These are phyloP conservation scores for Chaetoderma sp. DNA, from an alignment of 2,888 invertebrate genomes.

Conservation along the genomic window DNA sequence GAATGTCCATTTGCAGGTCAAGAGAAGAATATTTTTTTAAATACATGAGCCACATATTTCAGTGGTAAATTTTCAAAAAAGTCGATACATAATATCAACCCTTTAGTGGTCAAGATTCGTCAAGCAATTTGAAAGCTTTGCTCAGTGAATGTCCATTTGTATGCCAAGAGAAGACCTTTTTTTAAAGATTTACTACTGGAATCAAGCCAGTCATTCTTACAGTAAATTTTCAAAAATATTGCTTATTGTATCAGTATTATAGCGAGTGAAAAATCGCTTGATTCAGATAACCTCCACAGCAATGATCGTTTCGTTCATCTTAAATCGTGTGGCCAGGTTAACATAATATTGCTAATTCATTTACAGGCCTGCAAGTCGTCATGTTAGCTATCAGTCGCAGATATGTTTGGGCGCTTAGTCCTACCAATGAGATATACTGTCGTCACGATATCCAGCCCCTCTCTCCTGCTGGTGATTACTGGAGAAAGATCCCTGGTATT, in stretches of 20 bases:
- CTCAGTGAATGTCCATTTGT: too few species aligned
- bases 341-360: background rate
- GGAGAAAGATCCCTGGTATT: conserved; percentile 65
- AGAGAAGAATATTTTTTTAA: too few species aligned
- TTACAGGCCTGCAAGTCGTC: conserved; percentile 67
- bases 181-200: too few species aligned
- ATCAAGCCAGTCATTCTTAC: too few species aligned
- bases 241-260: background rate
- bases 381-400: conserved; percentile 66
- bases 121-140: background rate
- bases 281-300: background rate
- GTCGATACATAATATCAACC: background rate
- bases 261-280: background rate
- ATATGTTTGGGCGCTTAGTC: conserved; percentile 62
- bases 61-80: too few species aligned
- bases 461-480: conserved; percentile 63
- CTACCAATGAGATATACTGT: conserved; percentile 56
- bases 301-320: background rate
- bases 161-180: too few species aligned
- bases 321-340: background rate
- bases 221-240: too few species aligned
- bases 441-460: conserved; percentile 55
- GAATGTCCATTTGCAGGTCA: too few species aligned
- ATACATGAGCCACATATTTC: too few species aligned
- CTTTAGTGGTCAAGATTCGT: too few species aligned